These are phyloP conservation scores for Cremastinae sp. DNA, from an alignment of 2,888 invertebrate genomes.

Conservation along the genomic window DNA sequence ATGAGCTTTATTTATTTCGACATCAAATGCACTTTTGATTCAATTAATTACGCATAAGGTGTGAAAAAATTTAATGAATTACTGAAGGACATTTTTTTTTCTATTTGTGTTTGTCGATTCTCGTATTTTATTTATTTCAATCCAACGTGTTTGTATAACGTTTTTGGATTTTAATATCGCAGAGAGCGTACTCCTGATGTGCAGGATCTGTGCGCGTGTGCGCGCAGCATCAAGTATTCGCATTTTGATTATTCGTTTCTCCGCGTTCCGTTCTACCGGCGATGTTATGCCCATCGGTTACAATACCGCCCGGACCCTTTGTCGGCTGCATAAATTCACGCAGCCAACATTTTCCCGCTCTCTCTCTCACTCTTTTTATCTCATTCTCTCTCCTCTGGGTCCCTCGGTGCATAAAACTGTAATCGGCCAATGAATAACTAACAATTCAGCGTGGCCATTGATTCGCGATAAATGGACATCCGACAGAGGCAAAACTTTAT, in stretches of 20 bases:
- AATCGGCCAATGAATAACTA: slow-evolving; percentile 67
- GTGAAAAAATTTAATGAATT: not conserved
- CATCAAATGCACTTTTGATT: too few species aligned
- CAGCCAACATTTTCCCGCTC: slow-evolving; percentile 40
- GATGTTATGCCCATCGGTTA: slow-evolving; percentile 61
- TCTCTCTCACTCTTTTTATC: slow-evolving; percentile 22
- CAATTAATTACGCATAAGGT: too few species aligned
- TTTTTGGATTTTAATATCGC: slow-evolving; percentile 1
- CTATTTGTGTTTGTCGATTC: not conserved
- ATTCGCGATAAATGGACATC: slow-evolving; percentile 65
- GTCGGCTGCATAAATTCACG: slow-evolving; percentile 62
- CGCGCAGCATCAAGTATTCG: slow-evolving; percentile 40
- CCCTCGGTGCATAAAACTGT: slow-evolving; percentile 62
- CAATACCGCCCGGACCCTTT: slow-evolving; percentile 59
- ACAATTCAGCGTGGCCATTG: slow-evolving; percentile 64
- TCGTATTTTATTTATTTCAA: not conserved
- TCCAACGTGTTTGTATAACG: not conserved
- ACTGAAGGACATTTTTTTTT: not conserved
- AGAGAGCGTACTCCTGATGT: not conserved
- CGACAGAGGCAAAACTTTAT: slow-evolving; percentile 56
- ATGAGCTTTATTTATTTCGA: too few species aligned
- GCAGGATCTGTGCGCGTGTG: slow-evolving; percentile 17
- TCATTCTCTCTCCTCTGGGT: slow-evolving; percentile 23
- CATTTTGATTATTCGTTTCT: slow-evolving; percentile 61
- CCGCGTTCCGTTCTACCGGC: slow-evolving; percentile 22